Evolutionary conservation across 30 jellyfish, hydroid and myxozoan species (phyloP).

Genomic region (Aurelia sp.): DNA sequence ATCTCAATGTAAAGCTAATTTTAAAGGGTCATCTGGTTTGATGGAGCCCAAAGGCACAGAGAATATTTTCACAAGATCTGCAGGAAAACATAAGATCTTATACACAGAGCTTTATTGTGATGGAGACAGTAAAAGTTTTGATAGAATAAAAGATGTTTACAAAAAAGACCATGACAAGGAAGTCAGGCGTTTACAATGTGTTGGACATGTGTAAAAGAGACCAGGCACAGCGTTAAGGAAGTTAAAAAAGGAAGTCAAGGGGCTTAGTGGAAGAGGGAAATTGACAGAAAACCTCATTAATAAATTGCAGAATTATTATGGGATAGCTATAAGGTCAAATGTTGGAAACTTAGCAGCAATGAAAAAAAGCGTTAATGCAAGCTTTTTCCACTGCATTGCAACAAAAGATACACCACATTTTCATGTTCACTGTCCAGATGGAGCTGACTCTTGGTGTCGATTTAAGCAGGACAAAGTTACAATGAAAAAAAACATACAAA

Average conservation of each 20-base stretch:
- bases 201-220: conserved; percentile 36
- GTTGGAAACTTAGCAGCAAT: conserved; percentile 49
- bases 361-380: conserved; percentile 31
- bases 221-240: conserved; percentile 7
- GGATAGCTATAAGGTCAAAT: conserved; percentile 24
- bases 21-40: too few species aligned
- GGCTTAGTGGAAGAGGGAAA: conserved; percentile 54
- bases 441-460: too few species aligned
- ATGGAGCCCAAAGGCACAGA: too few species aligned
- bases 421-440: background rate
- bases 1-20: too few species aligned
- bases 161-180: conserved; percentile 13
- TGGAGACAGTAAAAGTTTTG: conserved; percentile 68
- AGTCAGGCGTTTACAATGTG: conserved; percentile 45
- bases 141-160: conserved; percentile 10
- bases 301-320: conserved; percentile 18
- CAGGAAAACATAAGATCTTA: too few species aligned
- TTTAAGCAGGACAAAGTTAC: too few species aligned
- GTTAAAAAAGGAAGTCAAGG: conserved; percentile 40
- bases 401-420: conserved; percentile 28
- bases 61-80: too few species aligned
- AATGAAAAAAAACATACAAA: too few species aligned
- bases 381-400: conserved; percentile 58
- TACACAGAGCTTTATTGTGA: conserved; percentile 1
- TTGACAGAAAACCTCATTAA: conserved; percentile 34